Conservation (phyloP, 2,113 vertebrate genomes). For the Aspidoscelis tigris region DNA sequence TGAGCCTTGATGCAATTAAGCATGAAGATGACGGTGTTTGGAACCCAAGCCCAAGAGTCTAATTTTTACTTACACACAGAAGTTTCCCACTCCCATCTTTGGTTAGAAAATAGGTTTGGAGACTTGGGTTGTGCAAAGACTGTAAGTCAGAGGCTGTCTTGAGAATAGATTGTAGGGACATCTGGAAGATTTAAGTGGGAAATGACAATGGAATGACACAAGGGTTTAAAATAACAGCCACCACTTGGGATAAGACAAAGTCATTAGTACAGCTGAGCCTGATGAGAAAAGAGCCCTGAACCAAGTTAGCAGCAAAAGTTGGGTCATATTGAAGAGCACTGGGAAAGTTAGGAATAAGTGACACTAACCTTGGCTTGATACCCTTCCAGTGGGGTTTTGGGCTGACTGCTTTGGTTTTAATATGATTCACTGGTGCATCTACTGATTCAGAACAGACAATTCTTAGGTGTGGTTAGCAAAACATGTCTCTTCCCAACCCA, state of each 20-base stretch:
- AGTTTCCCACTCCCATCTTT: background rate
- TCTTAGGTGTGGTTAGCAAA: conserved; percentile 11
- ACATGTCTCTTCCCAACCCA: background rate
- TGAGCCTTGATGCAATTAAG: background rate
- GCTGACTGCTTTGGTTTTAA: background rate
- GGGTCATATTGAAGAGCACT: background rate
- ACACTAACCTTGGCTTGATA: background rate
- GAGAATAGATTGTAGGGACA: background rate
- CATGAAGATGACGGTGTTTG: background rate
- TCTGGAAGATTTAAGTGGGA: background rate
- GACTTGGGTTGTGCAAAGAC: background rate
- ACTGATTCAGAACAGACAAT: conserved; percentile 2
- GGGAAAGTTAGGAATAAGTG: background rate
- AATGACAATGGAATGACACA: background rate
- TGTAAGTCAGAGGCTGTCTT: background rate
- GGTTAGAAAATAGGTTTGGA: background rate
- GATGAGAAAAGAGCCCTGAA: background rate
- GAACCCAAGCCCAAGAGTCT: background rate
- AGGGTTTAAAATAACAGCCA: background rate
- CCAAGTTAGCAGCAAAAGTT: background rate
- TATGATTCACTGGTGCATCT: background rate
- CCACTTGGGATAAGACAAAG: background rate
- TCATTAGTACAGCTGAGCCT: too few species aligned
- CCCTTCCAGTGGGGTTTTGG: background rate
- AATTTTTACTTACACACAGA: background rate